A percentile compares a stretch with the other conserved stretches of the same genome.
phyloP scores from a whole-genome alignment of 2,888 invertebrate genomes.

The Quadriops clusia region DNA sequence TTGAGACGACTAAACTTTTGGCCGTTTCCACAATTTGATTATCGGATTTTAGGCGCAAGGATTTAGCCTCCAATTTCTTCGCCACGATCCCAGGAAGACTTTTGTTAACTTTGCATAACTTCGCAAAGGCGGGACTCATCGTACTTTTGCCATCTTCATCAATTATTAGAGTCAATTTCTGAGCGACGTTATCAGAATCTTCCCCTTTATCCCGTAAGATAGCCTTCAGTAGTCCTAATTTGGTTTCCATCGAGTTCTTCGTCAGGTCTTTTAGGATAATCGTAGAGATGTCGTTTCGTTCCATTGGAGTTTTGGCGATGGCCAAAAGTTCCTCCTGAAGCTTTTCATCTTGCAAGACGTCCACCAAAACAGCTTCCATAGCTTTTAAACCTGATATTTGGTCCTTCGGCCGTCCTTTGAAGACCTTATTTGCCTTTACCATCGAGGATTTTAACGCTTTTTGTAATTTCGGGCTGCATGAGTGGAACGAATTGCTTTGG shows the following conservation, averaged over 20 bases:
- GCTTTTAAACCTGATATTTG: conserved; percentile 32
- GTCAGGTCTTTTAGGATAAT: conserved; percentile 31
- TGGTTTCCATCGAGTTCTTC: conserved; percentile 45
- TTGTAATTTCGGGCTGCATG: conserved; percentile 26
- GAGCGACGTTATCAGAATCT: conserved; percentile 44
- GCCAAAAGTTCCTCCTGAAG: conserved; percentile 28
- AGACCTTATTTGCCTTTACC: conserved; percentile 34
- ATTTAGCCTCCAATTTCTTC: conserved; percentile 48
- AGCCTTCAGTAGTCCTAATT: conserved; percentile 50
- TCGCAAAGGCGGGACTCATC: conserved; percentile 50
- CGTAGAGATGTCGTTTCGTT: conserved; percentile 31
- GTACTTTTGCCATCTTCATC: conserved; percentile 51
- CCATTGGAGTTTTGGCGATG: conserved; percentile 29
- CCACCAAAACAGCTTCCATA: conserved; percentile 28
- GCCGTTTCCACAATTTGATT: conserved; percentile 52
- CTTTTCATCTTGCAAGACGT: conserved; percentile 24
- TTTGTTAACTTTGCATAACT: conserved; percentile 48
- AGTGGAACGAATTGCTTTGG: conserved; percentile 20
- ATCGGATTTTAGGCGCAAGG: conserved; percentile 48
- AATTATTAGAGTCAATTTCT: conserved; percentile 52
- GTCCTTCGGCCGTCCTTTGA: conserved; percentile 34
- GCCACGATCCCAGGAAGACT: conserved; percentile 48
- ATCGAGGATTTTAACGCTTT: conserved; percentile 32
- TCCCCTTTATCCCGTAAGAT: conserved; percentile 41
- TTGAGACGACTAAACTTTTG: conserved; percentile 54